A percentile compares a stretch with the other conserved stretches of the same genome.
Evolutionary conservation across 2,888 invertebrate species (phyloP).

Genomic region (Drosophila monieri): DNA sequence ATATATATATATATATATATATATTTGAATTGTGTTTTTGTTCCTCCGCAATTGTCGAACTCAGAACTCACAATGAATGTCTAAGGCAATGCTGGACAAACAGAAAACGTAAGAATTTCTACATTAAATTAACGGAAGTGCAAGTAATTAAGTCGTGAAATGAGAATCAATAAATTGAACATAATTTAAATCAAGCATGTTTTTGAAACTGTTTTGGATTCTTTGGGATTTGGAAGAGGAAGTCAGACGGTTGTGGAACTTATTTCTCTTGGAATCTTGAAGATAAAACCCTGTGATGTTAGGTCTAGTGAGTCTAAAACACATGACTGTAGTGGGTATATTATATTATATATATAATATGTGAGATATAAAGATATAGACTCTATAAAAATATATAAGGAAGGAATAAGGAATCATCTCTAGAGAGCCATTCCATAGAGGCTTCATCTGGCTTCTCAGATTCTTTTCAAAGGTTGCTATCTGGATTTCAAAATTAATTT

Average conservation of each 20-base stretch:
- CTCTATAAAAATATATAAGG: too few species aligned
- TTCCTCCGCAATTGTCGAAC: constrained; percentile 17
- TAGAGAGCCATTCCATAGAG: too few species aligned
- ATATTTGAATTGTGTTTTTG: not conserved
- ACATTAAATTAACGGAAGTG: constrained; percentile 28
- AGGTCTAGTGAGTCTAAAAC: too few species aligned
- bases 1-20: not conserved
- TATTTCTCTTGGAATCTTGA: too few species aligned
- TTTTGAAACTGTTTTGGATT: not conserved
- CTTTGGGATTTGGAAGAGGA: not conserved
- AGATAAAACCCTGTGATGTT: not conserved
- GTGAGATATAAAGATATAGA: too few species aligned
- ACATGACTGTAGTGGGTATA: too few species aligned
- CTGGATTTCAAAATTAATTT: too few species aligned
- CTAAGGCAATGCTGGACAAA: constrained; percentile 1
- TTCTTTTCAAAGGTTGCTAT: too few species aligned
- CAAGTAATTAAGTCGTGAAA: constrained; percentile 31
- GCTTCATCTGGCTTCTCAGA: too few species aligned
- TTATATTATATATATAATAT: too few species aligned
- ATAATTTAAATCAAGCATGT: constrained; percentile 23
- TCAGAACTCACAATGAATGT: constrained; percentile 24
- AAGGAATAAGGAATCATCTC: too few species aligned
- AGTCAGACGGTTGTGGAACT: too few species aligned
- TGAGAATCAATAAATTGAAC: constrained; percentile 40
- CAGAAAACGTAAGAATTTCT: constrained; percentile 28